A percentile compares a stretch with the other conserved stretches of the same genome.
Evolutionary conservation across 2,888 invertebrate species (phyloP).

Genomic region (Xestia xanthographa): DNA sequence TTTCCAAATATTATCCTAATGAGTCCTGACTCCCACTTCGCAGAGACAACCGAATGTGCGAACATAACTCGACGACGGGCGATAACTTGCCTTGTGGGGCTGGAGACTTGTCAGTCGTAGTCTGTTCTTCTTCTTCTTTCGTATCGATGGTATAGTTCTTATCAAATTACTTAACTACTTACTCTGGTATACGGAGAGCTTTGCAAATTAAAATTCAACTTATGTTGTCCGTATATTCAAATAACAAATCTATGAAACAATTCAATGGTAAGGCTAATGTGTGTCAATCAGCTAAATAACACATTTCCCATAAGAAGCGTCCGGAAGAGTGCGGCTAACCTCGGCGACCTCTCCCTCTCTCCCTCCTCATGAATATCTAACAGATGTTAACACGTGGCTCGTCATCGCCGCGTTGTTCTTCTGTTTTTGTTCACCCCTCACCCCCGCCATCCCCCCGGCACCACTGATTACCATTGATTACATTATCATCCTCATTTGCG

Average conservation of each 20-base stretch:
- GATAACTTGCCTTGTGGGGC: too few species aligned
- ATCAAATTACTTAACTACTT: too few species aligned
- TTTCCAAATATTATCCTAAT: constrained; percentile 17
- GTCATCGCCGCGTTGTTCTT: background rate
- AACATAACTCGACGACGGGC: background rate
- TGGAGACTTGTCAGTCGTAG: background rate
- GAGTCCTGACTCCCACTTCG: constrained; percentile 2
- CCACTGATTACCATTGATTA: constrained; percentile 54
- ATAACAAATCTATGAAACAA: background rate
- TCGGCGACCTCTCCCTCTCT: background rate
- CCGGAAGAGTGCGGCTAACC: constrained; percentile 3
- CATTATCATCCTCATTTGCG: constrained; percentile 44
- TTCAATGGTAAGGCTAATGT: background rate
- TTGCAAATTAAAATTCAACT: background rate
- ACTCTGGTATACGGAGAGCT: background rate
- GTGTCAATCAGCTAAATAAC: background rate
- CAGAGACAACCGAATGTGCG: background rate
- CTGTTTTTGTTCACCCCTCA: background rate
- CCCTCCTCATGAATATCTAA: constrained; percentile 43
- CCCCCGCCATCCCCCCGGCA: background rate
- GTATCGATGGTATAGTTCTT: too few species aligned
- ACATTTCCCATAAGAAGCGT: constrained; percentile 4
- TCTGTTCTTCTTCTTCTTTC: background rate
- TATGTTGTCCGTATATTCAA: background rate
- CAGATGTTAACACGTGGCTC: constrained; percentile 40